These are phyloP conservation scores for Dipodomys stephensi DNA, from an alignment of 2,113 vertebrate species.

Conservation along the genomic window DNA sequence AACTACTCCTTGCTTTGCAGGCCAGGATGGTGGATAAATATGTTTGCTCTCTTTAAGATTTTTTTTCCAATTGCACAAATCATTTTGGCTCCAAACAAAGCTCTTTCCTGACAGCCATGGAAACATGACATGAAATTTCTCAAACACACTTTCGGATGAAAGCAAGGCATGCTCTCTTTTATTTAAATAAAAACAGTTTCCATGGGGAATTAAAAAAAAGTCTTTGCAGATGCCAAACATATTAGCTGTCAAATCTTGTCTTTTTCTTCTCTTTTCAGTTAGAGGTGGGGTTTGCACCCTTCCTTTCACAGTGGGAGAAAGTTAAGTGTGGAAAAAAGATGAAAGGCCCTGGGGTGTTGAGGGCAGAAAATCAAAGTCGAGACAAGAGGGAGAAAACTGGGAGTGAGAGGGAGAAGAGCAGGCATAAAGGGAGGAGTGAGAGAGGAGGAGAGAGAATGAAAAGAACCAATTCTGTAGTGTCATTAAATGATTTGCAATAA, in stretches of 20 bases:
- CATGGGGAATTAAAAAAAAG: background rate
- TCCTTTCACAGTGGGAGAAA: background rate
- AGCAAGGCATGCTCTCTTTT: constrained; percentile 77
- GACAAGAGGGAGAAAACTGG: background rate
- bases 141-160: constrained; percentile 87
- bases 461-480: constrained; percentile 84
- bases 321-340: background rate
- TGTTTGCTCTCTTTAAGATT: constrained; percentile 80
- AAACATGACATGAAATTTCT: constrained; percentile 87
- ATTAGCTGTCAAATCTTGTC: constrained; percentile 68
- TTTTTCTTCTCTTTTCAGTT: constrained; percentile 23
- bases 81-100: constrained; percentile 85
- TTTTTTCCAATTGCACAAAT: constrained; percentile 83
- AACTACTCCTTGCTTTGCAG: constrained; percentile 67
- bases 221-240: constrained; percentile 74
- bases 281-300: background rate
- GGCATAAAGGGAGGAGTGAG: background rate
- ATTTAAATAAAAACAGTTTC: constrained; percentile 79
- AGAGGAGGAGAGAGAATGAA: constrained; percentile 53
- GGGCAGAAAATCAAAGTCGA: constrained; percentile 20
- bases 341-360: background rate
- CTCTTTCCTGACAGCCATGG: constrained; percentile 86
- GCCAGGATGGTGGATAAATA: constrained; percentile 72
- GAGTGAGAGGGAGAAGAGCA: background rate
- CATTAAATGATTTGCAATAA: constrained; percentile 88